Evolutionary conservation across 2,888 invertebrate genomes (phyloP).

Genomic region (Leucophenga montana): DNA sequence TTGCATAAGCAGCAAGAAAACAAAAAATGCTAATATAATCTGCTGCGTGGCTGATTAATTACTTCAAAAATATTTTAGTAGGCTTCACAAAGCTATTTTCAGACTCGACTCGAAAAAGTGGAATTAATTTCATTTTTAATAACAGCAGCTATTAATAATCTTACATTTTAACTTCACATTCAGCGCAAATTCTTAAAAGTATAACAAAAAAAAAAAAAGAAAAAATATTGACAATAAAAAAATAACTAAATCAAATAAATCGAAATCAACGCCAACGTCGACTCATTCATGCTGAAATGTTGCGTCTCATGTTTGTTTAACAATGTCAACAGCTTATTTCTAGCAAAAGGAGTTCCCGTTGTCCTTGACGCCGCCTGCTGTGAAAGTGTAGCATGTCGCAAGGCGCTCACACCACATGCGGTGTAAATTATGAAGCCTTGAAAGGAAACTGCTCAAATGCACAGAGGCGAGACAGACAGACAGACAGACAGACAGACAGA

Average conservation of each 20-base stretch:
- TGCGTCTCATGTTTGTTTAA: constrained; percentile 20
- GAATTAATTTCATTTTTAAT: too few relatives aligned
- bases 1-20: not conserved
- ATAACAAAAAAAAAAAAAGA: too few relatives aligned
- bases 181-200: too few relatives aligned
- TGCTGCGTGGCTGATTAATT: too few relatives aligned
- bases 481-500: not conserved
- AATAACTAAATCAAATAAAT: too few relatives aligned
- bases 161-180: too few relatives aligned
- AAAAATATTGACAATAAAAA: too few relatives aligned
- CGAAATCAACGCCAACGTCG: too few relatives aligned
- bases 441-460: constrained; percentile 4
- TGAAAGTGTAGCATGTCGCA: constrained; percentile 1
- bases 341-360: not conserved
- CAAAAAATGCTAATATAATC: not conserved
- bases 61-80: too few relatives aligned
- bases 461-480: not conserved
- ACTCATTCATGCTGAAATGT: constrained; percentile 3
- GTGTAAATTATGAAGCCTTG: constrained; percentile 23
- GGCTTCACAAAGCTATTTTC: too few relatives aligned
- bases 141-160: too few relatives aligned
- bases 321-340: constrained; percentile 22
- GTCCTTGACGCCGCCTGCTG: not conserved
- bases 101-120: too few relatives aligned
- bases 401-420: constrained; percentile 15